A percentile compares a stretch with the other conserved stretches of the same genome.
Conservation (phyloP, 2,888 invertebrate genomes). For the Tenthredo livida region DNA sequence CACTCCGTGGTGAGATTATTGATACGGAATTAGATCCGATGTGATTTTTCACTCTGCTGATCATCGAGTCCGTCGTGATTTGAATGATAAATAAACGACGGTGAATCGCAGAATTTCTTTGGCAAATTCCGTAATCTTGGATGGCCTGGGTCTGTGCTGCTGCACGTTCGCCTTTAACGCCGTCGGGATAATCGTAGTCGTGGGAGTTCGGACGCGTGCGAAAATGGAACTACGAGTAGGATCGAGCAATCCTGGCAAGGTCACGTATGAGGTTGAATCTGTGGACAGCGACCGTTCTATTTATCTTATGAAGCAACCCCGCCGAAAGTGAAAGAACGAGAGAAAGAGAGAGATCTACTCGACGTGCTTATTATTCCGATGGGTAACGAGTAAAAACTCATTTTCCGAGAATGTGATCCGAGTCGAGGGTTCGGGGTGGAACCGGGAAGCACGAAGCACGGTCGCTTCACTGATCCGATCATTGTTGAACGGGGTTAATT, state of each 20-base stretch:
- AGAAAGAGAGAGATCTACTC: not conserved
- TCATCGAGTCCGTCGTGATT: not conserved
- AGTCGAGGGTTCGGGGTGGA: not conserved
- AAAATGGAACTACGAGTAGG: not conserved
- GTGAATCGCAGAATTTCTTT: not conserved
- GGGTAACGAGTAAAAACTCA: not conserved
- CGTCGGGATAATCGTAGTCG: not conserved
- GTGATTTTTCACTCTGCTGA: not conserved
- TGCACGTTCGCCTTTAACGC: conserved; percentile 1
- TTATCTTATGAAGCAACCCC: not conserved
- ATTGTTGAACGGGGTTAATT: not conserved
- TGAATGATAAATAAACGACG: not conserved
- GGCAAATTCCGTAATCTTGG: not conserved
- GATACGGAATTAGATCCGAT: not conserved
- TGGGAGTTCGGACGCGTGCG: not conserved
- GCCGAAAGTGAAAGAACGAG: not conserved
- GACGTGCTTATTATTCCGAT: not conserved
- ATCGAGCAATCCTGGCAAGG: not conserved
- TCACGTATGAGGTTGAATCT: conserved; percentile 1
- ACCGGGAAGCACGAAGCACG: not conserved
- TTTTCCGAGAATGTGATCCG: not conserved
- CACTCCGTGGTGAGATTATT: not conserved
- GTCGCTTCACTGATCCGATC: not conserved
- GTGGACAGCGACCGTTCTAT: not conserved
- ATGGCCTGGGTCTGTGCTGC: not conserved